These are phyloP conservation scores for Sebastes jordani DNA, from an alignment of 2,797 vertebrate genomes.

Conservation along the genomic window DNA sequence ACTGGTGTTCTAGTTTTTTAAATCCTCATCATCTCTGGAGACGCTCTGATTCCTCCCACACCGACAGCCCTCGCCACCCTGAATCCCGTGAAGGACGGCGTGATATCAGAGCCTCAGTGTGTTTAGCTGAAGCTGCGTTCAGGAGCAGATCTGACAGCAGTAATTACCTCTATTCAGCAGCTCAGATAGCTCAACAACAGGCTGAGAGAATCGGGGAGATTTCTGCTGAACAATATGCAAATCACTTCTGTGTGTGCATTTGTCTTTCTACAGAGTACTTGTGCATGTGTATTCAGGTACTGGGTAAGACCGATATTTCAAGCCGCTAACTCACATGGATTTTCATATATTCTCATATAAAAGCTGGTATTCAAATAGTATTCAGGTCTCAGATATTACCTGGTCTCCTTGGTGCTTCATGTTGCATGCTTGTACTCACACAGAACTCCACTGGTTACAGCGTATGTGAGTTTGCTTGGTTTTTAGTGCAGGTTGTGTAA, in stretches of 20 bases:
- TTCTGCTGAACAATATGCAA: slow-evolving; percentile 24
- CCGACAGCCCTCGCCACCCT: background rate
- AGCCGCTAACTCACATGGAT: background rate
- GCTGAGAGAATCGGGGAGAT: slow-evolving; percentile 16
- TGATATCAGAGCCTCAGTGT: background rate
- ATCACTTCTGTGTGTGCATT: background rate
- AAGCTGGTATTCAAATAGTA: background rate
- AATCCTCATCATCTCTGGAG: background rate
- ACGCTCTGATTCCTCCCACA: background rate
- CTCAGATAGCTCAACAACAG: background rate
- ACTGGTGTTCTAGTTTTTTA: background rate
- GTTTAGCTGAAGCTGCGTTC: slow-evolving; percentile 22
- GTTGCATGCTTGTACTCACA: background rate
- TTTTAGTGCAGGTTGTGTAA: background rate
- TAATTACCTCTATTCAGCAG: slow-evolving; percentile 54
- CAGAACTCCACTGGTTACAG: background rate
- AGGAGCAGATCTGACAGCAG: slow-evolving; percentile 35
- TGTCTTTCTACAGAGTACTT: background rate
- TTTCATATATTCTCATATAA: no score
- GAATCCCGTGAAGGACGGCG: background rate
- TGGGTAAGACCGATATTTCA: background rate
- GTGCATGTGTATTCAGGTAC: background rate
- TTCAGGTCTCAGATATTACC: background rate
- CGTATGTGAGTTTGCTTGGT: background rate
- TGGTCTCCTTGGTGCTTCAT: background rate